phyloP scores from a whole-genome alignment of 2,797 vertebrate species.

The Sebastes flavidus region DNA sequence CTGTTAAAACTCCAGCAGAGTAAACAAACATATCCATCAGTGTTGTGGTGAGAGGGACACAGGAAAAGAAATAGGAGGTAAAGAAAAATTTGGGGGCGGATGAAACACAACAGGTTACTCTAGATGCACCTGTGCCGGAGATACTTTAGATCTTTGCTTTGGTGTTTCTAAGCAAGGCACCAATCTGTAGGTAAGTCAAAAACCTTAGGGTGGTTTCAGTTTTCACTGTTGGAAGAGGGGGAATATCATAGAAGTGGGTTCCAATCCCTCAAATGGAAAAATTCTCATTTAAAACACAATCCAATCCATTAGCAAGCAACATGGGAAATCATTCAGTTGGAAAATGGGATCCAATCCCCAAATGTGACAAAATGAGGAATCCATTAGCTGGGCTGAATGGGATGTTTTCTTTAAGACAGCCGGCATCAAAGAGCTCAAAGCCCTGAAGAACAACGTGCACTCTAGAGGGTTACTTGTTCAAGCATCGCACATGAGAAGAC shows the following conservation, averaged over 20 bases:
- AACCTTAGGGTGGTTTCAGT: neutral
- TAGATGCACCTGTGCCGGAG: neutral
- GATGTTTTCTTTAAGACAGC: neutral
- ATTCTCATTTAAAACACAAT: constrained; percentile 44
- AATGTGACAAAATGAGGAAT: constrained; percentile 43
- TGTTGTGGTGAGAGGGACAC: constrained; percentile 7
- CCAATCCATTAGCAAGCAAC: constrained; percentile 45
- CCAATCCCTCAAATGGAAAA: constrained; percentile 24
- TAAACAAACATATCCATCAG: constrained; percentile 49
- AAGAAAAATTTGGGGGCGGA: neutral
- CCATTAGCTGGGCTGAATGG: constrained; percentile 18
- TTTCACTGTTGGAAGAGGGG: neutral
- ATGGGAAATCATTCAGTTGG: constrained; percentile 46
- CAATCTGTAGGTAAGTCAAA: neutral
- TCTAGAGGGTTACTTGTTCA: constrained; percentile 21
- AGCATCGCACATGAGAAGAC: neutral
- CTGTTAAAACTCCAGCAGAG: constrained; percentile 55
- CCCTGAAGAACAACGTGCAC: constrained; percentile 3
- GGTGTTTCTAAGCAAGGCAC: neutral
- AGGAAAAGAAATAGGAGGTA: constrained; percentile 1
- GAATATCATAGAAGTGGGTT: neutral
- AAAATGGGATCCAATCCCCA: constrained; percentile 58
- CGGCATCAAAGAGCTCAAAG: constrained; percentile 30
- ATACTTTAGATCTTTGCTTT: constrained; percentile 1
- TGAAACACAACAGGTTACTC: neutral